Percentiles rank a stretch among this genome's conserved stretches.
Conservation (phyloP, 1,140 invertebrate species). For the Orchesella cincta region DNA sequence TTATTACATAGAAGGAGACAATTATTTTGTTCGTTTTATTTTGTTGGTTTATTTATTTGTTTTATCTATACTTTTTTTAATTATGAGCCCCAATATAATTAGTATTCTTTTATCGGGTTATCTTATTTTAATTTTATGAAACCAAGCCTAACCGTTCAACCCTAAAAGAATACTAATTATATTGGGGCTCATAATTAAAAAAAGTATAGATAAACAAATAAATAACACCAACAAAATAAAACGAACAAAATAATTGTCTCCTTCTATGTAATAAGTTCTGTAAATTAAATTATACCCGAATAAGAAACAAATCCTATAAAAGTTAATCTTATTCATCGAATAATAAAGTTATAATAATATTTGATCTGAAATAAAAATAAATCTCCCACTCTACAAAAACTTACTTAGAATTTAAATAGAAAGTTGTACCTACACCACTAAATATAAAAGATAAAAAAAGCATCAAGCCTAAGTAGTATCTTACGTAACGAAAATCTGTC, state of each 20-base stretch:
- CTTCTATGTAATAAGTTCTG: conserved; percentile 63
- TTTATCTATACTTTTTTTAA: conserved; percentile 68
- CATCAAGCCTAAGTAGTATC: conserved; percentile 53
- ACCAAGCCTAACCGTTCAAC: conserved; percentile 67
- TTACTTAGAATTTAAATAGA: conserved; percentile 58
- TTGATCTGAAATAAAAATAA: conserved; percentile 57
- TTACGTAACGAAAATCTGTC: conserved; percentile 58
- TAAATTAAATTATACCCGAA: conserved; percentile 64
- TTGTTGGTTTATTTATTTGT: conserved; percentile 66
- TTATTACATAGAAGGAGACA: conserved; percentile 62
- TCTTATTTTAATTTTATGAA: too few species aligned
- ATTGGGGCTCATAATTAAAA: conserved; percentile 69
- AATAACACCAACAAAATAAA: conserved; percentile 64
- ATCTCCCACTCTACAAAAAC: conserved; percentile 61
- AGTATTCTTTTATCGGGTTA: conserved; percentile 69
- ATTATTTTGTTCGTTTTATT: conserved; percentile 62
- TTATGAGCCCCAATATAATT: conserved; percentile 68
- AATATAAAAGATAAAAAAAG: conserved; percentile 54
- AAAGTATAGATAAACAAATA: conserved; percentile 69
- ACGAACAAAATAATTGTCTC: conserved; percentile 60
- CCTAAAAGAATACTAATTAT: conserved; percentile 69
- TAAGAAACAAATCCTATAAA: conserved; percentile 61
- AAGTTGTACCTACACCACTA: conserved; percentile 55
- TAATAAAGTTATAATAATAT: conserved; percentile 61
- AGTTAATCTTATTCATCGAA: conserved; percentile 64